Percentiles rank a stretch among this genome's conserved stretches.
These are phyloP conservation scores for Protosalanx chinensis DNA, from an alignment of 2,797 vertebrate genomes.

Conservation along the genomic window DNA sequence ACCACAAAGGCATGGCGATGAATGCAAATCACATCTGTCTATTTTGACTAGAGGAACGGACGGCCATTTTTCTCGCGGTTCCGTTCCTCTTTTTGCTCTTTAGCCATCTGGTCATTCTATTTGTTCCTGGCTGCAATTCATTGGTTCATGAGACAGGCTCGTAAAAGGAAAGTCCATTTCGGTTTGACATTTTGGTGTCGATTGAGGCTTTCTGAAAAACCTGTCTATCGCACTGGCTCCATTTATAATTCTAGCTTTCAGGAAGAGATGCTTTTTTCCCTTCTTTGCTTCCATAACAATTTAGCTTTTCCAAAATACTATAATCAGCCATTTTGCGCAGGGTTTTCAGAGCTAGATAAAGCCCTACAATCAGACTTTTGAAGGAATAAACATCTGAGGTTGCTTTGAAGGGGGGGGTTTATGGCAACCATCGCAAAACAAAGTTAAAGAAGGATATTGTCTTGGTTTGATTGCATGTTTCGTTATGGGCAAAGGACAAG, in stretches of 20 bases:
- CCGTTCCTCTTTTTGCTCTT: background rate
- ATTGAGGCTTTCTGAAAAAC: slow-evolving; percentile 33
- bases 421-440: slow-evolving; percentile 29
- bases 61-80: background rate
- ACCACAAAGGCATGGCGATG: too few species aligned
- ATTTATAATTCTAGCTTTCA: slow-evolving; percentile 47
- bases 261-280: slow-evolving; percentile 26
- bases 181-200: slow-evolving; percentile 25
- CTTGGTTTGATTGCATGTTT: slow-evolving; percentile 59
- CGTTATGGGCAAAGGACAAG: slow-evolving; percentile 44
- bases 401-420: slow-evolving; percentile 45
- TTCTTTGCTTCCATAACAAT: slow-evolving; percentile 54
- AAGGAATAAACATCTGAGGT: slow-evolving; percentile 34
- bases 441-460: slow-evolving; percentile 43
- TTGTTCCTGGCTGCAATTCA: slow-evolving; percentile 53
- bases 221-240: slow-evolving; percentile 31
- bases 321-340: slow-evolving; percentile 43
- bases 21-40: too few species aligned
- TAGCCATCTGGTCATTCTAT: slow-evolving; percentile 38
- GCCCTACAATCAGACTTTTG: slow-evolving; percentile 52
- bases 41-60: too few species aligned
- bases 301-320: slow-evolving; percentile 37
- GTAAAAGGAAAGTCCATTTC: slow-evolving; percentile 28
- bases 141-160: slow-evolving; percentile 40
- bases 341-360: slow-evolving; percentile 45